These are phyloP conservation scores for Crocuta crocuta DNA, from an alignment of 2,113 vertebrate species.

Conservation along the genomic window DNA sequence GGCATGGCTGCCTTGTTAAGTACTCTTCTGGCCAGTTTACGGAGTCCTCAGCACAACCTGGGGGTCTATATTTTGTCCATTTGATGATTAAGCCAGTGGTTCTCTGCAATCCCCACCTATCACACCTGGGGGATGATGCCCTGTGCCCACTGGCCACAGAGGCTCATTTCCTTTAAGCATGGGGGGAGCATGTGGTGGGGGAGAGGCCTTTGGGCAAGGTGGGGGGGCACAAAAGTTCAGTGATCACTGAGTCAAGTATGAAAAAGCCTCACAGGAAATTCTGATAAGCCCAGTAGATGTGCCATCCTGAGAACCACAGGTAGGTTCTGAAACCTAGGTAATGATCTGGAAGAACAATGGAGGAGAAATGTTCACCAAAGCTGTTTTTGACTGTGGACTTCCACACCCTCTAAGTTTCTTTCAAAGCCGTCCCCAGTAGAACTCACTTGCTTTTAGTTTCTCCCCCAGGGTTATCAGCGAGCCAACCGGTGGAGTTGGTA, in stretches of 20 bases:
- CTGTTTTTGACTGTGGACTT: background rate
- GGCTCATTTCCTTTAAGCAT: background rate
- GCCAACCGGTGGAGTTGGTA: background rate
- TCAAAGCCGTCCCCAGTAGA: background rate
- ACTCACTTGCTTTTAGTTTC: background rate
- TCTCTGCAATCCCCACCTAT: background rate
- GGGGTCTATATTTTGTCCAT: too few species aligned
- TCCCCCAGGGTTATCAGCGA: background rate
- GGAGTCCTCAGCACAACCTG: background rate
- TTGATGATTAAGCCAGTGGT: background rate
- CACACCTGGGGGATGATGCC: rapidly evolving
- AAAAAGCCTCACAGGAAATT: background rate
- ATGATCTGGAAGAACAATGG: background rate
- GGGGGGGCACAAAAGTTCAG: background rate
- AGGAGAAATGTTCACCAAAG: background rate
- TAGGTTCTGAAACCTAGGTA: background rate
- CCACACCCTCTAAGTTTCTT: background rate
- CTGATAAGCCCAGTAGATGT: background rate
- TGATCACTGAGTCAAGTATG: too few species aligned
- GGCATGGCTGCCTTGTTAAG: rapidly evolving
- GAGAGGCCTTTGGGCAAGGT: background rate
- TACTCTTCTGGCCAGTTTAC: background rate
- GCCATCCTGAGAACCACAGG: background rate
- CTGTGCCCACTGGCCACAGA: background rate
- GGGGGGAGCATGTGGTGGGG: background rate